A percentile compares a stretch with the other conserved stretches of the same genome.
phyloP scores from a whole-genome alignment of 2,113 vertebrate species.

The Arizona elegans region DNA sequence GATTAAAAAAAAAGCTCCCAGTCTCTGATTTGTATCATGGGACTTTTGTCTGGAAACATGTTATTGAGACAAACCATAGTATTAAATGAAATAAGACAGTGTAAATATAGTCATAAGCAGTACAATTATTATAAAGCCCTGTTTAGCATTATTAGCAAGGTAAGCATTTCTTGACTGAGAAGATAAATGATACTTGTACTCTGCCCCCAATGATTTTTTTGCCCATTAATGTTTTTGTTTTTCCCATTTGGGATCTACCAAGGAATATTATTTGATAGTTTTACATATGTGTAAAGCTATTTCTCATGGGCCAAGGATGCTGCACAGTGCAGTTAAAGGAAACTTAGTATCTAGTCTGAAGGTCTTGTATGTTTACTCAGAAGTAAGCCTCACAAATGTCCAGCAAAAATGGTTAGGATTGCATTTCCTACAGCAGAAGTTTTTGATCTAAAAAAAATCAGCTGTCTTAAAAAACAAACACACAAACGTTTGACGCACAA shows the following conservation, averaged over 20 bases:
- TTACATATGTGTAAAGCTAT: not conserved
- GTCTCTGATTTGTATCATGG: not conserved
- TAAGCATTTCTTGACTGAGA: not conserved
- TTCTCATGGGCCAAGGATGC: not conserved
- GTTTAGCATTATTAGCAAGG: not conserved
- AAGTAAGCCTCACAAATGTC: not conserved
- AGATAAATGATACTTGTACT: not conserved
- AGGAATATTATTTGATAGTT: not conserved
- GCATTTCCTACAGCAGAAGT: not conserved
- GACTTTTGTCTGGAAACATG: not conserved
- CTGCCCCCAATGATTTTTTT: not conserved
- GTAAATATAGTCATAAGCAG: not conserved
- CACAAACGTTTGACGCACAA: not conserved
- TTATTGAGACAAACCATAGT: not conserved
- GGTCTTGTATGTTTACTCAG: not conserved
- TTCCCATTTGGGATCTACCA: not conserved
- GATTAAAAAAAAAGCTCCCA: not conserved
- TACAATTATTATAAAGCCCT: not conserved
- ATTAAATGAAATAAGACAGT: not conserved
- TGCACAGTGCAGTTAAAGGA: not conserved
- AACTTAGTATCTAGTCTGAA: not conserved
- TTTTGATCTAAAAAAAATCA: not conserved
- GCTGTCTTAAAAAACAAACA: not conserved
- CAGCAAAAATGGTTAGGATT: not conserved
- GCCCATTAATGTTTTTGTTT: not conserved